phyloP scores from a whole-genome alignment of 30 jellyfish, hydroid and myxozoan species.

The Turritopsis dohrnii region DNA sequence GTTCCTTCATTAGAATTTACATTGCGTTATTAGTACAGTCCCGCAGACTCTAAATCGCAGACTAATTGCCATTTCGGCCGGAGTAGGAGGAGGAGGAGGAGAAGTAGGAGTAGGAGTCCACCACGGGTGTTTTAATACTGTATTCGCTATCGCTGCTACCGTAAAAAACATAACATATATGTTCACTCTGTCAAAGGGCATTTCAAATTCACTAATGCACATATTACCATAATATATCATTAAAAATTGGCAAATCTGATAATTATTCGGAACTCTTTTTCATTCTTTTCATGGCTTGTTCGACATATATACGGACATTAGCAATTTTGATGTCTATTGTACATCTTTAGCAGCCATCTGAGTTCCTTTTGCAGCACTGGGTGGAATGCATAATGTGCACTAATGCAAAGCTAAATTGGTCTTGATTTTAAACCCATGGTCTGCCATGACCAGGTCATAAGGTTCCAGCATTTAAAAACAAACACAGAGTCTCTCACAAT shows the following conservation, averaged over 20 bases:
- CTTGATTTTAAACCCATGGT: constrained; percentile 56
- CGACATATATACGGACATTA: constrained; percentile 38
- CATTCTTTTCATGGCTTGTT: constrained; percentile 21
- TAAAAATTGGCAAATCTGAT: neutral
- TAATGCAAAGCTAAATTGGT: constrained; percentile 29
- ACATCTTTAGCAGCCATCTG: constrained; percentile 42
- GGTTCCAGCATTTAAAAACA: constrained; percentile 38
- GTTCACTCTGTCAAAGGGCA: too few species aligned
- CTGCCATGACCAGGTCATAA: constrained; percentile 50
- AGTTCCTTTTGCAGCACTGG: constrained; percentile 46
- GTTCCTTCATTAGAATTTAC: too few species aligned
- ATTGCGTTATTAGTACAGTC: too few species aligned
- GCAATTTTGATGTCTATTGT: constrained; percentile 37
- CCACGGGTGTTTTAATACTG: too few species aligned
- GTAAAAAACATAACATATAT: too few species aligned
- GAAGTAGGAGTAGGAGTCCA: too few species aligned
- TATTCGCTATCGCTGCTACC: too few species aligned
- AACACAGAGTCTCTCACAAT: constrained; percentile 53
- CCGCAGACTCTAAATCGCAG: too few species aligned
- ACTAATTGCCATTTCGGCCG: too few species aligned
- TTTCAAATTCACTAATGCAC: too few species aligned
- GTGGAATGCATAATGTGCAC: constrained; percentile 53
- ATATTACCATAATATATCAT: neutral
- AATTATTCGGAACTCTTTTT: neutral
- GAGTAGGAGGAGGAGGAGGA: too few species aligned